Evolutionary conservation across 2,113 vertebrate genomes (phyloP).

Genomic region (Dromiciops gliroides): DNA sequence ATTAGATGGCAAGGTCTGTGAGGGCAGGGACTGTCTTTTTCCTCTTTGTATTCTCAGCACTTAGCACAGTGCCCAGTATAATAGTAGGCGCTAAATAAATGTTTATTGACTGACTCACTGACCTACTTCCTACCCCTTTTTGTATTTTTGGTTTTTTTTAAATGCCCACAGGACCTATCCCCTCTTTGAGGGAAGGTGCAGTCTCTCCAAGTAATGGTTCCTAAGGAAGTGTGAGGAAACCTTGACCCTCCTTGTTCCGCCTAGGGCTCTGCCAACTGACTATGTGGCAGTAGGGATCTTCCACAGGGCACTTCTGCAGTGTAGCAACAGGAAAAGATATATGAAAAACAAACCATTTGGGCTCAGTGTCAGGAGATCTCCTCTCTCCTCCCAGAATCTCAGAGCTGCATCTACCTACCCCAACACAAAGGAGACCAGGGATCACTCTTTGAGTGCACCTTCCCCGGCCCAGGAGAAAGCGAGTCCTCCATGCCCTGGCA

Average conservation of each 20-base stretch:
- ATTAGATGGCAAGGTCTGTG: background rate
- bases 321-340: background rate
- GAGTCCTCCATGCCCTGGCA: background rate
- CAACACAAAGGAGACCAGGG: background rate
- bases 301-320: too few relatives aligned
- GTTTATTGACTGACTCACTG: background rate
- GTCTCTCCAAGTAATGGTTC: background rate
- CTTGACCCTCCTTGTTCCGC: too few relatives aligned
- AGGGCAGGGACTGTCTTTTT: background rate
- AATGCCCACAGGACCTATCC: background rate
- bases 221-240: too few relatives aligned
- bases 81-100: background rate
- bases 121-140: background rate
- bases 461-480: too few relatives aligned
- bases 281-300: background rate
- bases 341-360: background rate
- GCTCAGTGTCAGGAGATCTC: background rate
- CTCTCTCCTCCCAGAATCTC: background rate
- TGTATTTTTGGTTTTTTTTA: background rate
- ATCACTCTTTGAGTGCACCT: too few relatives aligned
- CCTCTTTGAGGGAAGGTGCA: background rate
- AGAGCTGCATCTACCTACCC: background rate
- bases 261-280: background rate
- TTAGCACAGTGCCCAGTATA: background rate
- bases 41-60: background rate